These are phyloP conservation scores for Eciton burchellii DNA, from an alignment of 1,140 invertebrate species.

Conservation along the genomic window DNA sequence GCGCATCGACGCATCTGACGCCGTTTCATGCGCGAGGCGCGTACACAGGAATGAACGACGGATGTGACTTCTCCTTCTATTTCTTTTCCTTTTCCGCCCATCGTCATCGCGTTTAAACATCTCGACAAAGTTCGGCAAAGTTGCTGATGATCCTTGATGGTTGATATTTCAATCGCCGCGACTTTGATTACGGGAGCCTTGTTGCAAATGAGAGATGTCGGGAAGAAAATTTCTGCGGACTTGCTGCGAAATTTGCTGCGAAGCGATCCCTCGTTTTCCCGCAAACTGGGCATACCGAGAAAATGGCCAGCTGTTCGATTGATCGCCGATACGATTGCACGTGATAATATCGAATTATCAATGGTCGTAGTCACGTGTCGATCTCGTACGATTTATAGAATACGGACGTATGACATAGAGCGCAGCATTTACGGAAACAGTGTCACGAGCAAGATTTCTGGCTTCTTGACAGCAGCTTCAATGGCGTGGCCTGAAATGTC, in stretches of 20 bases:
- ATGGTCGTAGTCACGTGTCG: constrained; percentile 9
- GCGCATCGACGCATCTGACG: background rate
- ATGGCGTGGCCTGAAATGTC: background rate
- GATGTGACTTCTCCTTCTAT: constrained; percentile 21
- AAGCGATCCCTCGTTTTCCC: background rate
- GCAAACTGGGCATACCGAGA: background rate
- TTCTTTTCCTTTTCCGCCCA: constrained; percentile 14
- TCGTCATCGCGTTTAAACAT: background rate
- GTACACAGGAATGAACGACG: background rate
- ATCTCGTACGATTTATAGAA: background rate
- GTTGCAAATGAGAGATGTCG: background rate
- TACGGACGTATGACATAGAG: background rate
- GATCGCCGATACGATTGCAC: background rate
- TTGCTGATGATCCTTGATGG: background rate
- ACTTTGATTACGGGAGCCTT: background rate
- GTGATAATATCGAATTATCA: constrained; percentile 12
- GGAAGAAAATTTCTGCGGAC: background rate
- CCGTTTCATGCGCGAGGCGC: background rate
- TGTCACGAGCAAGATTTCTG: constrained; percentile 3
- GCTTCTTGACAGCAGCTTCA: background rate
- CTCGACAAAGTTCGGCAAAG: background rate
- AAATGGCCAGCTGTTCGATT: background rate
- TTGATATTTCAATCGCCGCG: background rate
- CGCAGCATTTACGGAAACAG: background rate
- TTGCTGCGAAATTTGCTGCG: background rate